A percentile compares a stretch with the other conserved stretches of the same genome.
These are phyloP conservation scores for Drosophila bipectinata DNA, from an alignment of 1,140 invertebrate genomes.

Conservation along the genomic window DNA sequence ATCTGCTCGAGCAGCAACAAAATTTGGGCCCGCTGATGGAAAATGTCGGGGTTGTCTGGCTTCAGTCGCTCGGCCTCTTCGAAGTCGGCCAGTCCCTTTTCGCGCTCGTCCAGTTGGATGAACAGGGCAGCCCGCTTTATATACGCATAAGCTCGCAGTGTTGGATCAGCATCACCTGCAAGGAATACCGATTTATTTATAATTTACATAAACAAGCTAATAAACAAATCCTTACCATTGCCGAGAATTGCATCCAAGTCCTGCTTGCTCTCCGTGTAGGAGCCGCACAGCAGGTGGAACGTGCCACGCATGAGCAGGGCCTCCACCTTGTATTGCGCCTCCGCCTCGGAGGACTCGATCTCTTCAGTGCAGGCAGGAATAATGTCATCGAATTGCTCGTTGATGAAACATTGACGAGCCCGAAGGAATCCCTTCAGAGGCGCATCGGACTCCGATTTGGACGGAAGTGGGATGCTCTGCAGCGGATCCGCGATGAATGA, in stretches of 20 bases:
- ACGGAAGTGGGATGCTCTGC: slow-evolving; percentile 39
- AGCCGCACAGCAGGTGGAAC: slow-evolving; percentile 91
- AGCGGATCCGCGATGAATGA: slow-evolving; percentile 93
- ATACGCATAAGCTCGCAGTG: slow-evolving; percentile 93
- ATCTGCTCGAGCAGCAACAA: slow-evolving; percentile 92
- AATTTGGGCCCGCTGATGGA: slow-evolving; percentile 91
- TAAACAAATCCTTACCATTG: slow-evolving; percentile 78
- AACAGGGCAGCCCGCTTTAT: slow-evolving; percentile 94
- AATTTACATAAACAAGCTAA: background rate
- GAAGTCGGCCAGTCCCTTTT: slow-evolving; percentile 91
- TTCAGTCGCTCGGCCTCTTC: slow-evolving; percentile 89
- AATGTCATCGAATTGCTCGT: slow-evolving; percentile 91
- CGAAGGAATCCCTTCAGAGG: slow-evolving; percentile 86
- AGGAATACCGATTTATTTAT: background rate
- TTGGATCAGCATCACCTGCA: slow-evolving; percentile 85
- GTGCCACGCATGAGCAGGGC: slow-evolving; percentile 92
- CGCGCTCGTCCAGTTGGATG: slow-evolving; percentile 91
- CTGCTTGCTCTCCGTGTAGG: slow-evolving; percentile 88
- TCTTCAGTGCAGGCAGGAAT: slow-evolving; percentile 92
- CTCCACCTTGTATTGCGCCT: slow-evolving; percentile 86
- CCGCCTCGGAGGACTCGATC: slow-evolving; percentile 87
- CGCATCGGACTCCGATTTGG: slow-evolving; percentile 65
- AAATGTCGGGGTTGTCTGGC: slow-evolving; percentile 93
- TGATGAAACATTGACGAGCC: slow-evolving; percentile 88
- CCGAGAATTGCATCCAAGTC: slow-evolving; percentile 89